phyloP scores from a whole-genome alignment of 2,113 vertebrate genomes.

The Eurystomus gularis region DNA sequence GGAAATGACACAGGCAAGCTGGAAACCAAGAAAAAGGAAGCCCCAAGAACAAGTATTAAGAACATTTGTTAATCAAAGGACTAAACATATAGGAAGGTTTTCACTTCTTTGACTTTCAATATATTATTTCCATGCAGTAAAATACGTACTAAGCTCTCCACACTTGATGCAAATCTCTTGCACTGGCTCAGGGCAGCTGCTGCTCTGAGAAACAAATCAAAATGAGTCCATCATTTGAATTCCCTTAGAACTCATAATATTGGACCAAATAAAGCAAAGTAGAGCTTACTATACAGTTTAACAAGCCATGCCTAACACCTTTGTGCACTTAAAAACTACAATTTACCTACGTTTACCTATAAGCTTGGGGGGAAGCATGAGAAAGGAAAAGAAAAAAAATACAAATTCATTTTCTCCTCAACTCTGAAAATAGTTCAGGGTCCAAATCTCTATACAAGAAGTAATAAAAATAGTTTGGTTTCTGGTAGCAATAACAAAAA shows the following conservation, averaged over 20 bases:
- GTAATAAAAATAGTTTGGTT: constrained; percentile 61
- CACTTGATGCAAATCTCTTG: constrained; percentile 39
- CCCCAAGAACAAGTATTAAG: background rate
- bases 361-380: background rate
- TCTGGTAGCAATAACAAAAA: constrained; percentile 67
- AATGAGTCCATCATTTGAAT: background rate
- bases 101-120: background rate
- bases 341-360: constrained; percentile 29
- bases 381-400: background rate
- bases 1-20: background rate
- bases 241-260: background rate
- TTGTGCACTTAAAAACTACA: background rate
- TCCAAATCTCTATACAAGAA: constrained; percentile 7
- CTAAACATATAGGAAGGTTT: background rate
- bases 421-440: background rate
- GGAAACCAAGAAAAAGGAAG: background rate
- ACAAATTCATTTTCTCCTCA: constrained; percentile 63
- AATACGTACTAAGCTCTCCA: background rate
- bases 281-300: background rate
- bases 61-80: constrained; percentile 68
- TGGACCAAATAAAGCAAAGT: constrained; percentile 1
- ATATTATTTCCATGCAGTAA: constrained; percentile 51
- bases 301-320: background rate
- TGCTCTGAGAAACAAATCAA: constrained; percentile 26
- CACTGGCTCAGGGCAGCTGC: background rate